Evolutionary conservation across 2,113 vertebrate species (phyloP), one percentile per base, ranked within the genome.

Genomic region (Gyps fulvus): DNA sequence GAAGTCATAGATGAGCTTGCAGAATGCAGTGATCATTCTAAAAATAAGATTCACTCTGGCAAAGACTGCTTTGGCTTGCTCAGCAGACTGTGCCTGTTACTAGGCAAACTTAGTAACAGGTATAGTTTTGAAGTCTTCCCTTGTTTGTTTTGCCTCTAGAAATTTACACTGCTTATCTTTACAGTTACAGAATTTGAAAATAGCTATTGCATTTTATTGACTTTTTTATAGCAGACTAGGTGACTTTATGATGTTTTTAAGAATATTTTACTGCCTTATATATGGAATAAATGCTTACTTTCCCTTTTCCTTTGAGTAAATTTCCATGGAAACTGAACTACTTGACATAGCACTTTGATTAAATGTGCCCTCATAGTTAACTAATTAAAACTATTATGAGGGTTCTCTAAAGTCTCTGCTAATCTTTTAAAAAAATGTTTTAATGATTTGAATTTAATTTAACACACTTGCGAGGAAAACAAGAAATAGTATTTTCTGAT

Each of bases 321-420:
- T 96, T 92, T 96, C 94, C 93, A 93, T 93, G 90, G 95, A 91
- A 94, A 97, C 40, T 13, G 83, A 90, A 77, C 45, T 96, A 80
- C 63, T 49, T 38, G 62, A 90, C 49, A 83, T 16, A 89, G 21
- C 13, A 34, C 20, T 54, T 91, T 27, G 55, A 89, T 85, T 84
- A 94, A 85, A 80, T 38, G 8, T 66, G 31, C 31, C n/a, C 43
- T 74, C 54, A 38, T 10, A 65, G 36, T 34, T 77, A 61, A 54
- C 19, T 26, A 82, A 57, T 74, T 65, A 71, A 84, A 94, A 34
- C 3, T 19, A 49, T 87, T 58, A 54, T 16, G 9, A 73, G 26
- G 6, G 7, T 77, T 85, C 42, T 85, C 20, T 27, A 42, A 90
- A 91, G 40, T 32, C 16, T 83, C 45, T 52, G 16, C 1, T 80